These are phyloP conservation scores for Chaunax sp. DNA, from an alignment of 2,797 vertebrate species.

Conservation along the genomic window DNA sequence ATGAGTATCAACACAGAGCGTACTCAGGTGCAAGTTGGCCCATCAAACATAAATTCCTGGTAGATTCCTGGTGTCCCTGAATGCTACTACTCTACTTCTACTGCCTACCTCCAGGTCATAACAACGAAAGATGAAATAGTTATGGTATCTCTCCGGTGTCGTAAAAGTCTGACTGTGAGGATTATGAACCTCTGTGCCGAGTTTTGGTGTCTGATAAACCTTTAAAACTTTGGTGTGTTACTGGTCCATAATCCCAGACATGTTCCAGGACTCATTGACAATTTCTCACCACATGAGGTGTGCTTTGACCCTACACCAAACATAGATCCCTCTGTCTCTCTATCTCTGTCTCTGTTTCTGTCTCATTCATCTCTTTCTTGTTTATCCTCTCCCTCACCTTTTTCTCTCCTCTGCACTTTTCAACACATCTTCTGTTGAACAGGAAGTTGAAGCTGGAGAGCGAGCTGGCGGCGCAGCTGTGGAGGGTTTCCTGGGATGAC, in stretches of 20 bases:
- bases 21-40: too few species aligned
- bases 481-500: slow-evolving; percentile 91
- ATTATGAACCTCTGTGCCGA: too few species aligned
- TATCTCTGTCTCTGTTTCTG: not conserved
- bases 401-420: slow-evolving; percentile 12
- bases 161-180: too few species aligned
- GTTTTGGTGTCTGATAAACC: too few species aligned
- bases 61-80: too few species aligned
- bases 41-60: too few species aligned
- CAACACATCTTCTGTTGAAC: slow-evolving; percentile 35
- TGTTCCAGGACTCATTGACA: not conserved
- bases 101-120: too few species aligned
- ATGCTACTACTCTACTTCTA: too few species aligned
- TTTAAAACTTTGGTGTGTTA: too few species aligned
- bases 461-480: slow-evolving; percentile 91
- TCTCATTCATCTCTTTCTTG: slow-evolving; percentile 12
- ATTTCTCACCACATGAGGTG: not conserved
- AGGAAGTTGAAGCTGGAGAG: slow-evolving; percentile 94
- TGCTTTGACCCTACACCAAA: not conserved
- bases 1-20: too few species aligned
- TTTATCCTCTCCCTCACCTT: slow-evolving; percentile 23
- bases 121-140: too few species aligned
- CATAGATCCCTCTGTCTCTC: not conserved
- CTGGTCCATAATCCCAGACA: not conserved
- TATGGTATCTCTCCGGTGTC: too few species aligned